phyloP scores from a whole-genome alignment of 1,140 invertebrate species.

The Sycobia sp. region DNA sequence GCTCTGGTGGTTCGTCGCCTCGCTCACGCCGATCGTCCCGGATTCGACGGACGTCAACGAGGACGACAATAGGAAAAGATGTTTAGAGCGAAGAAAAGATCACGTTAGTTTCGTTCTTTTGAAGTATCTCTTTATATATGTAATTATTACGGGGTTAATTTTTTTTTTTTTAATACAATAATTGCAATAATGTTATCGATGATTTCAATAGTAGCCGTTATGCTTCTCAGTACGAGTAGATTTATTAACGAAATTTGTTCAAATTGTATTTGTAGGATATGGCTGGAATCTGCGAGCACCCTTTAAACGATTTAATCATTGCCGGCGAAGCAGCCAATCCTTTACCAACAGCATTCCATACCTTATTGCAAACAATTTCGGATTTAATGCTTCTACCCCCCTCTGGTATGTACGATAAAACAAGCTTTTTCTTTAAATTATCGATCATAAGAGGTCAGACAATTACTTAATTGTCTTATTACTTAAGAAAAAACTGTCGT shows the following conservation, averaged over 20 bases:
- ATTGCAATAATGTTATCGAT: no score
- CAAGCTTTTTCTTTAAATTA: no score
- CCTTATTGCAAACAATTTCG: slow-evolving; percentile 87
- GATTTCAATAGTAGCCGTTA: no score
- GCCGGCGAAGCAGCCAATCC: slow-evolving; percentile 81
- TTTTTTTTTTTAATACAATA: no score
- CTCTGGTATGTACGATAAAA: slow-evolving; percentile 65
- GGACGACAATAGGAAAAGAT: slow-evolving; percentile 60
- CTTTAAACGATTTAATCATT: slow-evolving; percentile 78
- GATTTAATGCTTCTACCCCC: slow-evolving; percentile 91
- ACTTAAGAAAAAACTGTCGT: no score
- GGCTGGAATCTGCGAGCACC: slow-evolving; percentile 77
- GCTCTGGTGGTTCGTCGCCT: slow-evolving; percentile 93
- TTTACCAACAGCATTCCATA: slow-evolving; percentile 83
- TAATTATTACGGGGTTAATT: no score
- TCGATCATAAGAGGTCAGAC: no score
- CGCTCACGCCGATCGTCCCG: slow-evolving; percentile 64
- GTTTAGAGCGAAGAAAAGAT: slow-evolving; percentile 62
- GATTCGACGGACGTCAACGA: slow-evolving; percentile 56
- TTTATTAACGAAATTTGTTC: not conserved
- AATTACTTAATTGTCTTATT: no score
- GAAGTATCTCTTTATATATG: no score
- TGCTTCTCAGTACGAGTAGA: not conserved
- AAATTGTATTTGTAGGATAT: slow-evolving; percentile 51
- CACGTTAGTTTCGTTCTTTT: slow-evolving; percentile 54